These are phyloP conservation scores for Eupeodes latifasciatus DNA, from an alignment of 2,888 invertebrate species.

Conservation along the genomic window DNA sequence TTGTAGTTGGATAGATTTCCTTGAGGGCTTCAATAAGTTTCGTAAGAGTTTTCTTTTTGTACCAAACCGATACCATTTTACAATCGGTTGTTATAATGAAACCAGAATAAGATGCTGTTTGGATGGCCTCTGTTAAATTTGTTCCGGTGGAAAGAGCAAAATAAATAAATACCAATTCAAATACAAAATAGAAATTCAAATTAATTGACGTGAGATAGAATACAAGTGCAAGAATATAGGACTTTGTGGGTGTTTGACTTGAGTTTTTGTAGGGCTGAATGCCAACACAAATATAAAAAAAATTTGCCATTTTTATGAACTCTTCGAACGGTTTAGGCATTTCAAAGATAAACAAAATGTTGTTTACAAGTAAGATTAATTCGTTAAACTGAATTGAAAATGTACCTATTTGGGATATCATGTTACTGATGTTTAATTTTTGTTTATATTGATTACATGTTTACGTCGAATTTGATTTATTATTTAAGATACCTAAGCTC, in stretches of 20 bases:
- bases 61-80: conserved; percentile 79
- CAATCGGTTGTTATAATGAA: conserved; percentile 78
- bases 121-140: conserved; percentile 78
- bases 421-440: neutral
- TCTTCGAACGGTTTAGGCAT: conserved; percentile 48
- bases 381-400: neutral
- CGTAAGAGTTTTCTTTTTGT: conserved; percentile 77
- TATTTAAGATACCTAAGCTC: neutral
- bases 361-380: conserved; percentile 11
- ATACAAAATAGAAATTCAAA: conserved; percentile 77
- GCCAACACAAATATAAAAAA: conserved; percentile 79
- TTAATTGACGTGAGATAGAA: conserved; percentile 78
- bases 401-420: neutral
- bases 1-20: conserved; percentile 78
- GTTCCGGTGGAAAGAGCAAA: conserved; percentile 78
- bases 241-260: conserved; percentile 9
- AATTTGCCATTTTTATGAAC: conserved; percentile 78
- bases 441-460: neutral
- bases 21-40: conserved; percentile 77
- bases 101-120: conserved; percentile 79
- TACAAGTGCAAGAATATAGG: conserved; percentile 54
- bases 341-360: neutral
- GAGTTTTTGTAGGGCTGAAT: conserved; percentile 77
- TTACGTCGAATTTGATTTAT: conserved; percentile 13
- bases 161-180: conserved; percentile 79